These are phyloP conservation scores for Casuarius casuarius DNA, from an alignment of 2,113 vertebrate species.

Conservation along the genomic window DNA sequence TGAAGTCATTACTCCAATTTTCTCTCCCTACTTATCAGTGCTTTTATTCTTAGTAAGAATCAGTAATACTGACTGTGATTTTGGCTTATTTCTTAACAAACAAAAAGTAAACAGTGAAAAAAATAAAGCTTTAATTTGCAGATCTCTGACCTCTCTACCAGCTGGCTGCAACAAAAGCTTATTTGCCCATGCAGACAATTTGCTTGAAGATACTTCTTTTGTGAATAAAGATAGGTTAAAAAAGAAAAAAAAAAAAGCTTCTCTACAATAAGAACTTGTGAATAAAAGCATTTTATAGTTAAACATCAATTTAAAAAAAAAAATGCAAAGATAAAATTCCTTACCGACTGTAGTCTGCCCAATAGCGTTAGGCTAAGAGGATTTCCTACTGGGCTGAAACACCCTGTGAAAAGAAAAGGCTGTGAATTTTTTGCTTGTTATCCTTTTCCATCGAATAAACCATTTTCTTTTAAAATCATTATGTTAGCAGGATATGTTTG, in stretches of 20 bases:
- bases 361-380: conserved; percentile 78
- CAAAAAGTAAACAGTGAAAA: not conserved
- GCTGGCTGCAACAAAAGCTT: conserved; percentile 1
- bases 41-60: not conserved
- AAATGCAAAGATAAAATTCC: conserved; percentile 59
- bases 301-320: conserved; percentile 46
- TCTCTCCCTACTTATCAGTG: not conserved
- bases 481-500: conserved; percentile 57
- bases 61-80: not conserved
- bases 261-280: conserved; percentile 36
- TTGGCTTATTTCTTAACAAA: conserved; percentile 33
- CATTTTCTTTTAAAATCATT: conserved; percentile 77
- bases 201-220: conserved; percentile 41
- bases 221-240: conserved; percentile 20
- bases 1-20: not conserved
- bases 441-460: conserved; percentile 64
- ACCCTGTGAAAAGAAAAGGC: conserved; percentile 81
- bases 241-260: not conserved
- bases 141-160: not conserved
- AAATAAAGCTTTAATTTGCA: conserved; percentile 10
- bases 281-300: conserved; percentile 56
- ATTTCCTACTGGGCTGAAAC: conserved; percentile 83
- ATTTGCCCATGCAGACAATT: conserved; percentile 38
- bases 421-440: conserved; percentile 75
- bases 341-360: conserved; percentile 84